These are phyloP conservation scores for Lagopus leucura DNA, from an alignment of 2,113 vertebrate genomes.

Conservation along the genomic window DNA sequence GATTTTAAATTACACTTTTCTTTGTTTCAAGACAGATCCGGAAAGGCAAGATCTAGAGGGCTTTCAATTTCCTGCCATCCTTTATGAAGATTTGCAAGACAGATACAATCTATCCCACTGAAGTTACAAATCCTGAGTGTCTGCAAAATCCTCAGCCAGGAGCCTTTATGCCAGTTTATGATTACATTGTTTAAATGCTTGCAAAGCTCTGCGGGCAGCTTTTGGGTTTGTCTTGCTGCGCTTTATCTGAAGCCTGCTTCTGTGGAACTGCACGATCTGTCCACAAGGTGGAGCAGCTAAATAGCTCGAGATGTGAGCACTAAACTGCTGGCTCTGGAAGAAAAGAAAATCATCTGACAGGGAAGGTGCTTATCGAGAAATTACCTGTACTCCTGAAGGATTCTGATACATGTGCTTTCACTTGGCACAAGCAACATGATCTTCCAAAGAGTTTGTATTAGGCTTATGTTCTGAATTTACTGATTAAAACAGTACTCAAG, in stretches of 20 bases:
- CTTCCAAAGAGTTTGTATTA: neutral
- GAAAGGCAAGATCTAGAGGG: neutral
- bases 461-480: neutral
- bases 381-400: neutral
- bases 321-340: neutral
- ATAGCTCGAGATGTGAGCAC: neutral
- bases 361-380: neutral
- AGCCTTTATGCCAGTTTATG: neutral
- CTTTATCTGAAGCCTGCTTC: neutral
- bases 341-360: neutral
- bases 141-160: neutral
- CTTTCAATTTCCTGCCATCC: neutral
- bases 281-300: slow-evolving; percentile 68
- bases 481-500: neutral
- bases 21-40: neutral
- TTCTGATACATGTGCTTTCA: neutral
- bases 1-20: neutral
- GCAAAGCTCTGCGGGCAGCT: neutral
- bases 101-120: neutral
- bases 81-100: neutral
- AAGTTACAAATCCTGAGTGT: neutral
- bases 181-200: neutral
- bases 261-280: neutral
- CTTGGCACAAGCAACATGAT: neutral
- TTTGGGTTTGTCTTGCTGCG: neutral